phyloP scores from a whole-genome alignment of 2,797 vertebrate species.

The Chromobotia macracanthus region DNA sequence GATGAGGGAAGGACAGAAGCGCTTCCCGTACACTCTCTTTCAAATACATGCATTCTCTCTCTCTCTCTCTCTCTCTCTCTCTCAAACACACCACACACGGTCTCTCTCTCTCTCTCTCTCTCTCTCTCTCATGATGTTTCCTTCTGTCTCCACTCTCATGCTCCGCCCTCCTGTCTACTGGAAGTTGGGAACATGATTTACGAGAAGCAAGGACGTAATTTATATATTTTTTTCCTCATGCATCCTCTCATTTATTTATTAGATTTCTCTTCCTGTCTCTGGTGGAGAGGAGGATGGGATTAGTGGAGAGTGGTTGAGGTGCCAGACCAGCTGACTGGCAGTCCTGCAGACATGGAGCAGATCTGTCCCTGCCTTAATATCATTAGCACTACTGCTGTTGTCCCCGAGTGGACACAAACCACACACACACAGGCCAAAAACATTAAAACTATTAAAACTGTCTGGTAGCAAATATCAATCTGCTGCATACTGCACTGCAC shows the following conservation, averaged over 20 bases:
- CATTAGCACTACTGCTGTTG: slow-evolving; percentile 78
- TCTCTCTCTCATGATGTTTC: slow-evolving; percentile 41
- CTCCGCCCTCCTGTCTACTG: slow-evolving; percentile 86
- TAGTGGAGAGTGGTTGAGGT: slow-evolving; percentile 81
- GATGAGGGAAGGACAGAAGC: slow-evolving; percentile 79
- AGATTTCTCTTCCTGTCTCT: slow-evolving; percentile 84
- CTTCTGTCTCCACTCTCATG: slow-evolving; percentile 61
- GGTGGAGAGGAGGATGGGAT: slow-evolving; percentile 79
- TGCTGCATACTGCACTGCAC: slow-evolving; percentile 7
- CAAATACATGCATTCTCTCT: slow-evolving; percentile 40
- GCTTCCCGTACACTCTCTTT: slow-evolving; percentile 75
- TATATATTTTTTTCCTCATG: slow-evolving; percentile 82
- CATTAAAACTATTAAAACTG: slow-evolving; percentile 78
- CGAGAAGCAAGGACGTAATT: slow-evolving; percentile 87
- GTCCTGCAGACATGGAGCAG: slow-evolving; percentile 82
- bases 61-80: slow-evolving; percentile 52
- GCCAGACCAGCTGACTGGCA: slow-evolving; percentile 81
- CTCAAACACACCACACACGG: too few relatives aligned
- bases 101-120: slow-evolving; percentile 52
- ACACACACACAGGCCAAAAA: slow-evolving; percentile 68
- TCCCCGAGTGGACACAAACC: slow-evolving; percentile 71
- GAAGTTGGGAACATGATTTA: slow-evolving; percentile 89
- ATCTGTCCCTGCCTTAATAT: slow-evolving; percentile 86
- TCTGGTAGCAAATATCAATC: slow-evolving; percentile 53
- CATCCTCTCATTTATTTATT: slow-evolving; percentile 89